Percentiles rank a stretch among this genome's conserved stretches.
Conservation (phyloP, 2,113 vertebrate species). For the Megaleporinus macrocephalus region DNA sequence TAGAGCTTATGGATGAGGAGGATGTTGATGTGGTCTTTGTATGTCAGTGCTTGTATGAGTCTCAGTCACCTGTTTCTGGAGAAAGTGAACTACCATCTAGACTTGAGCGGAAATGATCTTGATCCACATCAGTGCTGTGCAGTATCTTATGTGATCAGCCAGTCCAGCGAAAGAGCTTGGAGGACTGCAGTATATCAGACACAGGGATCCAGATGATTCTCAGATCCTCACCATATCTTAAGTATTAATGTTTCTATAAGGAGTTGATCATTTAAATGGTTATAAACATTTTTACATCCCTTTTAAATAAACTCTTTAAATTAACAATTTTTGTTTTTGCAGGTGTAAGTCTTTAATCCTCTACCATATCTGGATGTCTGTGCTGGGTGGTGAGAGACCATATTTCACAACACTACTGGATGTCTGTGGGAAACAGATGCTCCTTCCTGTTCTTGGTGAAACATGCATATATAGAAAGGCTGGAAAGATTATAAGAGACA, state of each 20-base stretch:
- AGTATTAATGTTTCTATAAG: not conserved
- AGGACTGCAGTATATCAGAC: constrained; percentile 26
- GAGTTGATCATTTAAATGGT: no score
- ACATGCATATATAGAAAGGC: constrained; percentile 10
- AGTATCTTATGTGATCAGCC: constrained; percentile 51
- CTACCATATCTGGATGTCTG: constrained; percentile 13
- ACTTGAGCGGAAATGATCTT: constrained; percentile 39
- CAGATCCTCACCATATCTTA: constrained; percentile 13
- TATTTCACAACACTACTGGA: constrained; percentile 24
- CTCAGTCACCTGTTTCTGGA: constrained; percentile 43
- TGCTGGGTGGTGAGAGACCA: constrained; percentile 2
- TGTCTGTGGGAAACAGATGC: constrained; percentile 25
- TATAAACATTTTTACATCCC: no score
- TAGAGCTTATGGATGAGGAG: no score
- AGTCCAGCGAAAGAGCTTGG: constrained; percentile 29
- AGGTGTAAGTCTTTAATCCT: not conserved
- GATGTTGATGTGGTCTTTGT: constrained; percentile 26
- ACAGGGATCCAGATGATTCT: constrained; percentile 38
- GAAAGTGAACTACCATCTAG: constrained; percentile 16
- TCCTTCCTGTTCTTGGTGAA: constrained; percentile 15
- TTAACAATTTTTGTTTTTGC: no score
- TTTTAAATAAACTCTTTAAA: no score
- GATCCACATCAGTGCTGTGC: constrained; percentile 53
- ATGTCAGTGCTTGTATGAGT: constrained; percentile 56
- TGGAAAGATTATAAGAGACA: not conserved